Evolutionary conservation across 2,888 invertebrate genomes (phyloP).

Genomic region (Chymomyza amoena): DNA sequence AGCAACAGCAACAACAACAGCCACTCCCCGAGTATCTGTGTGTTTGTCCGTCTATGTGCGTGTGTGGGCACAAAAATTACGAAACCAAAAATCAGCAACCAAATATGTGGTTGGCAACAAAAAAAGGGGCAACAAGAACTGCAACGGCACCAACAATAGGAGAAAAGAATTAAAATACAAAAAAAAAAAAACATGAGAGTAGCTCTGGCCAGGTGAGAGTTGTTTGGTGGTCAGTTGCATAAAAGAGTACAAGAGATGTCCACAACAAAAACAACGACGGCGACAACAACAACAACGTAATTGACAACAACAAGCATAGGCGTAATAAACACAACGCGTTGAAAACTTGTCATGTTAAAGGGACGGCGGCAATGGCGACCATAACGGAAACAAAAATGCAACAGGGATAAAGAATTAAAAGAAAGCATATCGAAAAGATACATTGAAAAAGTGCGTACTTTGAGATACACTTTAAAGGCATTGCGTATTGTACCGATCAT

Average conservation of each 20-base stretch:
- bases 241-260: background rate
- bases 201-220: slow-evolving; percentile 45
- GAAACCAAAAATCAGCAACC: slow-evolving; percentile 78
- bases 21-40: background rate
- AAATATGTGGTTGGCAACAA: slow-evolving; percentile 68
- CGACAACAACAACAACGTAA: background rate
- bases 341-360: too few species aligned
- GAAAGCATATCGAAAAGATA: too few species aligned
- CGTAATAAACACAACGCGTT: slow-evolving; percentile 45
- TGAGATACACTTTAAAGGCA: too few species aligned
- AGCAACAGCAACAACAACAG: background rate
- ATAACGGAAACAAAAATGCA: slow-evolving; percentile 40
- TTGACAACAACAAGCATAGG: slow-evolving; percentile 29
- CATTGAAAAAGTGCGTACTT: too few species aligned
- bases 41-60: slow-evolving; percentile 15
- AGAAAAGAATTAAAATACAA: slow-evolving; percentile 23
- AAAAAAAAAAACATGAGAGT: background rate
- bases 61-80: slow-evolving; percentile 65
- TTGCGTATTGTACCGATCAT: too few species aligned
- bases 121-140: slow-evolving; percentile 53
- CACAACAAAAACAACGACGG: background rate
- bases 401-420: too few species aligned
- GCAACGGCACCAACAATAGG: slow-evolving; percentile 18
- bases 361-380: slow-evolving; percentile 29
- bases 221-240: slow-evolving; percentile 42